Percentiles rank a stretch among this genome's conserved stretches.
Evolutionary conservation across 1,140 invertebrate species (phyloP).

Genomic region (Conus ventricosus): DNA sequence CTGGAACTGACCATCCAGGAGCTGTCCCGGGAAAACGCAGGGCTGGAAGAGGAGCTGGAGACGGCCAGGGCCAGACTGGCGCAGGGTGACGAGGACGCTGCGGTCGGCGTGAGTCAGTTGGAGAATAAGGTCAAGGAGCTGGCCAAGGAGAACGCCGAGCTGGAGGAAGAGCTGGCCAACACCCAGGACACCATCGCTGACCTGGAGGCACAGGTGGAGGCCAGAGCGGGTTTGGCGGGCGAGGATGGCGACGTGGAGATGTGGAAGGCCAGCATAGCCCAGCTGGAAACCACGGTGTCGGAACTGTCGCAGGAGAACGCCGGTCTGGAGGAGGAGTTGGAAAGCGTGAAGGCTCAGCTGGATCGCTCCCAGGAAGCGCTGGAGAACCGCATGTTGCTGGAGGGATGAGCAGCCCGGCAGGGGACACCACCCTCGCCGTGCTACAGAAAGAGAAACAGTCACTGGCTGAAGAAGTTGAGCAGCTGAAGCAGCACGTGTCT

Average conservation of each 20-base stretch:
- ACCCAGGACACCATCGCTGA: conserved; percentile 35
- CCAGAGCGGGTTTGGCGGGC: not conserved
- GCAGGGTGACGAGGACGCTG: conserved; percentile 28
- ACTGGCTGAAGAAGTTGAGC: not conserved
- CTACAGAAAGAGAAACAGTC: conserved; percentile 1
- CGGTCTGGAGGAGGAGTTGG: conserved; percentile 52
- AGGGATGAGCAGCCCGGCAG: not conserved
- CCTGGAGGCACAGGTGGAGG: conserved; percentile 35
- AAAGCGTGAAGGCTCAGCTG: not conserved
- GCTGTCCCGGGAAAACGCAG: conserved; percentile 61
- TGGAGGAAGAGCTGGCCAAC: conserved; percentile 36
- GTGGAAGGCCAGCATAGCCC: conserved; percentile 27
- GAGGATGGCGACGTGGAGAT: conserved; percentile 13
- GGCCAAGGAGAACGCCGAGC: conserved; percentile 47
- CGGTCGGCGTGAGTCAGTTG: conserved; percentile 40
- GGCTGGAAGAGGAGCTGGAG: conserved; percentile 54
- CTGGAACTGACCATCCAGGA: conserved; percentile 61
- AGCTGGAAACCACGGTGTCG: conserved; percentile 58
- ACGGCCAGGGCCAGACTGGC: conserved; percentile 33
- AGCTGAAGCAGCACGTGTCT: not conserved
- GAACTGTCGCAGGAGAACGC: conserved; percentile 62
- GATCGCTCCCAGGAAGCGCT: conserved; percentile 4
- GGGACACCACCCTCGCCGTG: not conserved
- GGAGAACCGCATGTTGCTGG: not conserved
- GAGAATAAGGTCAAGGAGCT: conserved; percentile 44